Conservation (phyloP, 2,888 invertebrate species). For the Cataglyphis albicans region DNA sequence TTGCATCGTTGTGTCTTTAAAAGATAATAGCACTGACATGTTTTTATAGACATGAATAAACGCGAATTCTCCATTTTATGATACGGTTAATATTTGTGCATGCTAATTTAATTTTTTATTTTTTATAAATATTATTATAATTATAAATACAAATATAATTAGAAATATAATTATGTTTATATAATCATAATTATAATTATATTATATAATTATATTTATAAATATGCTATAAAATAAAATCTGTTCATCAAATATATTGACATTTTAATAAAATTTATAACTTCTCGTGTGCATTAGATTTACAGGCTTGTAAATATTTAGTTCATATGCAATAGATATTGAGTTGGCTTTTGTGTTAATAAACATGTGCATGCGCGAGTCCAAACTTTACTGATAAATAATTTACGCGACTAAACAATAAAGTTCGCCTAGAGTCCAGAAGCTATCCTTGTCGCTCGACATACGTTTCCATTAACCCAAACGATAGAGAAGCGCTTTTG, state of each 20-base stretch:
- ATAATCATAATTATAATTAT: too few species aligned
- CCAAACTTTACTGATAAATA: background rate
- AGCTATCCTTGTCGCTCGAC: background rate
- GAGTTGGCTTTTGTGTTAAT: background rate
- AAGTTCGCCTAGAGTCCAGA: background rate
- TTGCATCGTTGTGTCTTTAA: background rate
- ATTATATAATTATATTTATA: too few species aligned
- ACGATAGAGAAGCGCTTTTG: background rate
- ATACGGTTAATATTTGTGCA: background rate
- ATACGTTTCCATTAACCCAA: slow-evolving; percentile 25
- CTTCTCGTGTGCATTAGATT: background rate
- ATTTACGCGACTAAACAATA: background rate
- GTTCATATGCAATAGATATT: background rate
- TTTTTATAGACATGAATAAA: background rate
- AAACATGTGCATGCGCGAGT: background rate
- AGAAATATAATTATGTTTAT: too few species aligned
- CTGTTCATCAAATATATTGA: background rate
- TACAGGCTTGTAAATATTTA: background rate
- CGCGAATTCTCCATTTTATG: background rate
- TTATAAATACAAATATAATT: too few species aligned
- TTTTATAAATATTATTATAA: too few species aligned
- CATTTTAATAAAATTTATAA: background rate
- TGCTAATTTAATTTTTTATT: background rate
- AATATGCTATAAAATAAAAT: slow-evolving; percentile 6
- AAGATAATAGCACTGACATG: background rate